phyloP scores from a whole-genome alignment of 2,797 vertebrate species.

The Mus minutoides region DNA sequence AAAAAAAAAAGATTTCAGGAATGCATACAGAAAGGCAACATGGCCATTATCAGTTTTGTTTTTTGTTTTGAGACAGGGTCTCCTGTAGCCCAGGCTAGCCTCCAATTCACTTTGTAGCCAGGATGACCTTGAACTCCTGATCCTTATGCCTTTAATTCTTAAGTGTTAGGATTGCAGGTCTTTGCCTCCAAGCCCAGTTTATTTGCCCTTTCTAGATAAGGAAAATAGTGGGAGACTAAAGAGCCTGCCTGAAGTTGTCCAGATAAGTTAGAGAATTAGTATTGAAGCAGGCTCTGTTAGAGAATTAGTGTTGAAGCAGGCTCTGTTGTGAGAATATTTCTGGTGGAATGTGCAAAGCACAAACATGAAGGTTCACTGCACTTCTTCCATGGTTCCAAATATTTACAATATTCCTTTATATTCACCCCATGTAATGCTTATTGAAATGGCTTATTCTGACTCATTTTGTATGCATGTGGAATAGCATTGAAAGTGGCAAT shows the following conservation, averaged over 20 bases:
- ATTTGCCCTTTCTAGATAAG: neutral
- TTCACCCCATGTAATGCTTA: neutral
- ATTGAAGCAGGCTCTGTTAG: neutral
- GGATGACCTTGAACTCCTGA: neutral
- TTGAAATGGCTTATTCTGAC: neutral
- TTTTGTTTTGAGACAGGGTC: neutral
- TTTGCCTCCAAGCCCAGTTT: neutral
- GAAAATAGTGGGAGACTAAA: neutral
- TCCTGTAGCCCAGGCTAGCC: neutral
- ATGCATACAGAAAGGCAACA: neutral
- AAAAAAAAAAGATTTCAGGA: neutral
- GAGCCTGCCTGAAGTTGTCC: neutral
- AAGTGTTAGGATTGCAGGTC: neutral
- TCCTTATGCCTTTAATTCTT: neutral
- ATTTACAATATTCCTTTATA: slow-evolving; percentile 48
- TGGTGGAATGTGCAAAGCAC: neutral
- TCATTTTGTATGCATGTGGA: neutral
- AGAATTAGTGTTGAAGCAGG: neutral
- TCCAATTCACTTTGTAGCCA: neutral
- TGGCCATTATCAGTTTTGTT: neutral
- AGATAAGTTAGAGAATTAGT: slow-evolving; percentile 10
- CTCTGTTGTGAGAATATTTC: neutral
- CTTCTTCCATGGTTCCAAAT: neutral
- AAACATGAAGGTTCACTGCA: neutral
- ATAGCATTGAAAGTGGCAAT: neutral